phyloP scores from a whole-genome alignment of 2,888 invertebrate species.

The Peribatodes rhomboidaria region DNA sequence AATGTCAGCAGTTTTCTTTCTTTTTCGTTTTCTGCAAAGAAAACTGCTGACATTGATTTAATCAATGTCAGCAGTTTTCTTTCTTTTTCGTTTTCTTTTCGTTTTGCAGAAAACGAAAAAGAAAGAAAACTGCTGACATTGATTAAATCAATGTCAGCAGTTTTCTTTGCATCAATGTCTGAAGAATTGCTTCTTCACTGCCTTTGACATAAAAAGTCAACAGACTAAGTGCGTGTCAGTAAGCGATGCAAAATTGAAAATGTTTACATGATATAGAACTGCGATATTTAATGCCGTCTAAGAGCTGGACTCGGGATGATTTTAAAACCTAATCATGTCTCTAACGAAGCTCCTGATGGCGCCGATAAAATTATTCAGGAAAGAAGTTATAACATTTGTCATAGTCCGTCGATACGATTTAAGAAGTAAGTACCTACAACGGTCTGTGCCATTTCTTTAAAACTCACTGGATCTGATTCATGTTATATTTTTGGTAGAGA shows the following conservation, averaged over 20 bases:
- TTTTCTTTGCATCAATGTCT: background rate
- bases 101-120: no score
- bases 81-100: no score
- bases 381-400: slow-evolving; percentile 78
- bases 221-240: background rate
- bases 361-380: slow-evolving; percentile 72
- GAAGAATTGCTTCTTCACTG: background rate
- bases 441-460: background rate
- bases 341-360: slow-evolving; percentile 71
- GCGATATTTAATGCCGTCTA: slow-evolving; percentile 14
- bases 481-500: background rate
- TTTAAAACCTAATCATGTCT: slow-evolving; percentile 62
- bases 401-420: slow-evolving; percentile 74
- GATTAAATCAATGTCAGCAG: no score
- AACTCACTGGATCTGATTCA: no score
- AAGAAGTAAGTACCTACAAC: slow-evolving; percentile 68
- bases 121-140: no score
- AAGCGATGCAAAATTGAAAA: slow-evolving; percentile 22
- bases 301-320: slow-evolving; percentile 36
- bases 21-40: no score
- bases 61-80: no score
- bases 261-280: slow-evolving; percentile 22
- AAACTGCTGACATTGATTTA: no score
- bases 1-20: no score
- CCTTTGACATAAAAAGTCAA: background rate